Conservation (phyloP, 2,888 invertebrate genomes). For the Cetonia aurata region DNA sequence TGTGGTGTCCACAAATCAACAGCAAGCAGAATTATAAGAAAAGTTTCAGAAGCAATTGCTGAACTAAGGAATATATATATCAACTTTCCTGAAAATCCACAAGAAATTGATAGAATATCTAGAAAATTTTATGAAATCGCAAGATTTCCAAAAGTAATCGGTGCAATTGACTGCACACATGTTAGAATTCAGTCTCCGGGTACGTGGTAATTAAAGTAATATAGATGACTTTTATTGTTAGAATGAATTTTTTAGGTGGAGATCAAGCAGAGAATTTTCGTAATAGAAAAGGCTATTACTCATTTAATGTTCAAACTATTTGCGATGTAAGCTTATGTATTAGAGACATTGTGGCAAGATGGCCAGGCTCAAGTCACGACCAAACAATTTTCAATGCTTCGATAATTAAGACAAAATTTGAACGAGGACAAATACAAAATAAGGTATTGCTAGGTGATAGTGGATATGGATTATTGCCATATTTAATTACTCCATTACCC, state of each 20-base stretch:
- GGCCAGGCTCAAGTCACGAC: slow-evolving; percentile 48
- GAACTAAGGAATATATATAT: too few species aligned
- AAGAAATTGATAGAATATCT: too few species aligned
- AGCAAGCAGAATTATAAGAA: too few species aligned
- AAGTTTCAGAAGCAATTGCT: too few species aligned
- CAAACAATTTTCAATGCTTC: slow-evolving; percentile 46
- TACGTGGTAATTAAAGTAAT: background rate
- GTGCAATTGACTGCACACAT: background rate
- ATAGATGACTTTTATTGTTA: background rate
- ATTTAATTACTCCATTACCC: slow-evolving; percentile 27
- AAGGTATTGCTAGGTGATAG: slow-evolving; percentile 24
- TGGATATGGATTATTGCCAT: slow-evolving; percentile 20
- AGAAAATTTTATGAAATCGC: background rate
- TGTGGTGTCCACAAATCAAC: too few species aligned
- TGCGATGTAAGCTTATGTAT: slow-evolving; percentile 52
- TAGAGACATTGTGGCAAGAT: slow-evolving; percentile 49
- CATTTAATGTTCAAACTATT: slow-evolving; percentile 55
- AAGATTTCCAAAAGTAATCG: background rate
- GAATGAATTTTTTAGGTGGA: slow-evolving; percentile 41
- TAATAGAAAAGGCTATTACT: slow-evolving; percentile 56
- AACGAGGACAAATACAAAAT: slow-evolving; percentile 9
- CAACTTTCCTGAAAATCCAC: too few species aligned
- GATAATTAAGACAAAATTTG: slow-evolving; percentile 3
- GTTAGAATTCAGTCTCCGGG: background rate
- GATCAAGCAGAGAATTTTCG: slow-evolving; percentile 54